These are phyloP conservation scores for Myiotriccus ornatus DNA, from an alignment of 2,797 vertebrate species.

Conservation along the genomic window DNA sequence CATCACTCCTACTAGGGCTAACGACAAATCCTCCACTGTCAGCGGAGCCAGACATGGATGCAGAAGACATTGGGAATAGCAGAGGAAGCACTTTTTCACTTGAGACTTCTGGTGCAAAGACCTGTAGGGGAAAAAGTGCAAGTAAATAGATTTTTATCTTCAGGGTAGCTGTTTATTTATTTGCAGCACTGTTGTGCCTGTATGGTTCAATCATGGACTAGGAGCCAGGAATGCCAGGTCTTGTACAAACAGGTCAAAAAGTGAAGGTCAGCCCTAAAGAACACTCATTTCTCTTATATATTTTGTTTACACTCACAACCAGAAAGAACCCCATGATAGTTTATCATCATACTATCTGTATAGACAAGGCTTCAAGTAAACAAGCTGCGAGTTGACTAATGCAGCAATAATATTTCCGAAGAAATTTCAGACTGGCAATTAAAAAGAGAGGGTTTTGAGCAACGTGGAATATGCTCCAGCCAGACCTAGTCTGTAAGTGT, in stretches of 20 bases:
- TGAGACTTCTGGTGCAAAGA: not conserved
- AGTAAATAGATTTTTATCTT: not conserved
- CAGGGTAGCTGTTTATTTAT: not conserved
- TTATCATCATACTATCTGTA: not conserved
- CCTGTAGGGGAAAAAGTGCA: not conserved
- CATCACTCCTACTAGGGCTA: not conserved
- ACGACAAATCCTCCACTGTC: not conserved
- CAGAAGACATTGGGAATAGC: not conserved
- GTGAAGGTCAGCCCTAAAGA: not conserved
- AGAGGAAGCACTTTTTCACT: not conserved
- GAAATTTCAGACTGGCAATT: not conserved
- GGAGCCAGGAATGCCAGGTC: not conserved
- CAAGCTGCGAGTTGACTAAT: not conserved
- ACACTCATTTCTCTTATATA: not conserved
- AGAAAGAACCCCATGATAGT: not conserved
- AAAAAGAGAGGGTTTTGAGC: not conserved
- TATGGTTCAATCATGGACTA: not conserved
- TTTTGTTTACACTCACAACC: not conserved
- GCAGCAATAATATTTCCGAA: not conserved
- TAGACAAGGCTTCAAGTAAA: slow-evolving; percentile 1
- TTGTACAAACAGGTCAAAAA: not conserved
- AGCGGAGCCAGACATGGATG: not conserved
- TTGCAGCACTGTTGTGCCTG: not conserved
- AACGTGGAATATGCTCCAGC: not conserved
- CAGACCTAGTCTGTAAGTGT: not conserved